A percentile compares a stretch with the other conserved stretches of the same genome.
Conservation (phyloP, 1,140 invertebrate genomes). For the Musca domestica region DNA sequence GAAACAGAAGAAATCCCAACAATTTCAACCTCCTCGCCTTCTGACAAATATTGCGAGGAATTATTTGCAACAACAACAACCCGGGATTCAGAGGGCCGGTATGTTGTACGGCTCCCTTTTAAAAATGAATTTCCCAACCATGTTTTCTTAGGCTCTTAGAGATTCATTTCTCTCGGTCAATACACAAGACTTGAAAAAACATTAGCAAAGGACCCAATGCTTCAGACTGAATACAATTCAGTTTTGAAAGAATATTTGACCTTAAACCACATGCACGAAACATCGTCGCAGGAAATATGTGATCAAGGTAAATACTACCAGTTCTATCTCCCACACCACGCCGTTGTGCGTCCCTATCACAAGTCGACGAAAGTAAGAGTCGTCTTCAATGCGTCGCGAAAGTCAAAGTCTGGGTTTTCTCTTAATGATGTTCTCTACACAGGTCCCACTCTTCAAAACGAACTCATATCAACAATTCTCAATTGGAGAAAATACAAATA, state of each 20-base stretch:
- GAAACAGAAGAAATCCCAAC: neutral
- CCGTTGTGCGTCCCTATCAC: constrained; percentile 34
- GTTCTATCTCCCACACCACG: constrained; percentile 38
- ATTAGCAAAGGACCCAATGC: neutral
- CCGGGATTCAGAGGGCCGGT: neutral
- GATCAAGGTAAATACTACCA: neutral
- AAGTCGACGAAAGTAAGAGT: constrained; percentile 23
- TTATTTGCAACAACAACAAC: neutral
- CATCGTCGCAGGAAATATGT: constrained; percentile 6
- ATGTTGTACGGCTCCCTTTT: neutral
- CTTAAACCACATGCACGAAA: constrained; percentile 38
- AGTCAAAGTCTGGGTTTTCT: neutral
- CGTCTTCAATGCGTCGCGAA: constrained; percentile 32
- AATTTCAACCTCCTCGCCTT: too few relatives aligned
- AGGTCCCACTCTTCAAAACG: neutral
- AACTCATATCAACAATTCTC: neutral
- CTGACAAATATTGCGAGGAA: neutral
- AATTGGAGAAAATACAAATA: neutral
- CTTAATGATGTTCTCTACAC: neutral
- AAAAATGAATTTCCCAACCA: neutral
- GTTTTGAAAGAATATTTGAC: constrained; percentile 42
- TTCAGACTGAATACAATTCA: constrained; percentile 21
- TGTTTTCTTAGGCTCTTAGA: neutral
- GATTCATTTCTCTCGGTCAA: neutral
- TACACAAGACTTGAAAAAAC: neutral